phyloP scores from a whole-genome alignment of 2,797 vertebrate genomes.

The Eutrigla gurnardus region DNA sequence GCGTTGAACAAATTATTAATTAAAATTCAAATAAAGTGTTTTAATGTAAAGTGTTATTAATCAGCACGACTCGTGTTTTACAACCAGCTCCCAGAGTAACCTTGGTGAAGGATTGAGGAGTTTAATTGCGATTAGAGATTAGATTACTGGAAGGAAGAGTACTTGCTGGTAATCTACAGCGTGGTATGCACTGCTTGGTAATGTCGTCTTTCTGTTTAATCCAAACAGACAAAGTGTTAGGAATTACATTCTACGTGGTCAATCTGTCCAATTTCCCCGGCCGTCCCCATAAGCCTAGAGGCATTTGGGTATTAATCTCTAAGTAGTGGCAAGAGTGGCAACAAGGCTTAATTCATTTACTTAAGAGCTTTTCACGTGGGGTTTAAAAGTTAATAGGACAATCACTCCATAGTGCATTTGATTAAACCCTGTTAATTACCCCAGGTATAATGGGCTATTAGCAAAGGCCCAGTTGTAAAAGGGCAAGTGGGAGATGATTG shows the following conservation, averaged over 20 bases:
- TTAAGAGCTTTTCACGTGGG: constrained; percentile 84
- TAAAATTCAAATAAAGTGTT: neutral
- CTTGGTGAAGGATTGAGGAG: neutral
- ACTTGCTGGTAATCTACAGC: neutral
- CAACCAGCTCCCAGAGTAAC: neutral
- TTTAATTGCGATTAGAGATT: neutral
- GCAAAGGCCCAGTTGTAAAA: constrained; percentile 79
- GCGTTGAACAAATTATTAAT: neutral
- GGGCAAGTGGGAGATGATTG: constrained; percentile 81
- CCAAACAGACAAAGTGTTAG: neutral
- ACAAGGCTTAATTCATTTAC: constrained; percentile 83
- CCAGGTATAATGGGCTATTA: constrained; percentile 84
- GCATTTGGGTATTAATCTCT: constrained; percentile 78
- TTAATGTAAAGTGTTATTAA: constrained; percentile 4
- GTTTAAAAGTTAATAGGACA: constrained; percentile 85
- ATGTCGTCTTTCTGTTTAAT: neutral
- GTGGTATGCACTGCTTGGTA: neutral
- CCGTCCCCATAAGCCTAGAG: constrained; percentile 65
- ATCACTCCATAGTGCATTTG: constrained; percentile 81
- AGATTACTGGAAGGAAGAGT: neutral
- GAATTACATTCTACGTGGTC: constrained; percentile 52
- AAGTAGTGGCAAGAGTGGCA: constrained; percentile 77
- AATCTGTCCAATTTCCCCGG: constrained; percentile 65
- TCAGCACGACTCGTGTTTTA: constrained; percentile 5
- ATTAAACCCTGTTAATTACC: constrained; percentile 86